Evolutionary conservation across 1,140 invertebrate genomes (phyloP).

Genomic region (Danaus melanippus): DNA sequence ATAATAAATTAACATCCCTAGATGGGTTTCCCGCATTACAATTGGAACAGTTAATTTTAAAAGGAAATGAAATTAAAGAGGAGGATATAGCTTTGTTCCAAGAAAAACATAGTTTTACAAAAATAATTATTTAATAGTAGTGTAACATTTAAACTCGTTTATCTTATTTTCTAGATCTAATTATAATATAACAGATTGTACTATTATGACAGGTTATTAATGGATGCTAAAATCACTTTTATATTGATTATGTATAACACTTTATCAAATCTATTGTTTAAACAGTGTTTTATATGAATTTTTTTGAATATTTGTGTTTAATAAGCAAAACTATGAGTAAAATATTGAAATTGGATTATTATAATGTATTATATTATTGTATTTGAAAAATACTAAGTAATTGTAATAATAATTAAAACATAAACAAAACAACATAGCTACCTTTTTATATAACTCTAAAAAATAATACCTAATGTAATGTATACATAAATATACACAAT

Average conservation of each 20-base stretch:
- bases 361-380: too few relatives aligned
- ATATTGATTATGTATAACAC: background rate
- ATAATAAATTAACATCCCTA: slow-evolving; percentile 48
- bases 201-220: too few relatives aligned
- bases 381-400: too few relatives aligned
- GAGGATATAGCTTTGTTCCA: slow-evolving; percentile 41
- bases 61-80: slow-evolving; percentile 36
- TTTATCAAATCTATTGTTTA: background rate
- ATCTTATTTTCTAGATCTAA: background rate
- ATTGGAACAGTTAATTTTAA: slow-evolving; percentile 40
- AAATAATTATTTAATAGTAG: slow-evolving; percentile 17
- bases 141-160: slow-evolving; percentile 4
- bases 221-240: background rate
- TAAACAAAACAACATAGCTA: too few relatives aligned
- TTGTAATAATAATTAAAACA: too few relatives aligned
- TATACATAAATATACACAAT: background rate
- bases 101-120: slow-evolving; percentile 29
- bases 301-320: too few relatives aligned
- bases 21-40: slow-evolving; percentile 43
- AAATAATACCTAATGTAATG: too few relatives aligned
- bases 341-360: too few relatives aligned
- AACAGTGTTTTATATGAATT: background rate
- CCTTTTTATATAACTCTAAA: too few relatives aligned
- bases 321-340: too few relatives aligned
- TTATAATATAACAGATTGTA: slow-evolving; percentile 3